Evolutionary conservation across 2,888 invertebrate species (phyloP), one percentile per base, ranked within the genome.

Genomic region (Cremastobaeus sp.): DNA sequence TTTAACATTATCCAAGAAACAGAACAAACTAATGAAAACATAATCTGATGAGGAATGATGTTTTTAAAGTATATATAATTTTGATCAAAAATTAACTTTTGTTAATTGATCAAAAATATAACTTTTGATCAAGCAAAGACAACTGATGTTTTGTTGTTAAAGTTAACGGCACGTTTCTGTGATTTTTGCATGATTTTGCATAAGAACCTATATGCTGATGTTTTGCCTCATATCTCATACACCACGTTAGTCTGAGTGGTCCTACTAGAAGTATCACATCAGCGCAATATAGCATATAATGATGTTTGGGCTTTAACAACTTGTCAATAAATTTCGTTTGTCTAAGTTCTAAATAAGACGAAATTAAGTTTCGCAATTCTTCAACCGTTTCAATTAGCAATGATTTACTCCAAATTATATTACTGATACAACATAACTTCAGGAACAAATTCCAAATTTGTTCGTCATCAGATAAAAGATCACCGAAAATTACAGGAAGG

Each of bases 281-380:
- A 2, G 54, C 14, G 32, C 70, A 74, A 54, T 77, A 70, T 0
- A 68, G 6, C 47, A 74, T 28, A 14, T 47, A 72, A 18, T 77
- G 76, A 15, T 76, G 74, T 30, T 76, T 74, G 0, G 76, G 76
- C 39, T 72, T 72, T 8, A 59, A 6, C 8, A 11, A n/a, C 11
- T 32, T 32, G 11, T 32, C 32, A 3, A 11, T 9, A 32, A 28
- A 69, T 17, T 72, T 37, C 28, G 32, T 12, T 3, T 8, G 8
- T 35, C 55, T 18, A 8, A 30, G 15, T 4, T 9, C 12, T 17
- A 65, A 65, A 48, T 65, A 65, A n/a, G 11, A 18, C 1, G 12
- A 8, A 28, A 55, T 39, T 5, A 37, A 39, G n/a, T 15, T 6
- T 39, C 28, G 12, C 6, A 65, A 30, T 6, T 25, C 3, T 17